Base-by-base conservation (phyloP, 2,888 invertebrate genomes). In the Galeruca laticollis region DNA sequence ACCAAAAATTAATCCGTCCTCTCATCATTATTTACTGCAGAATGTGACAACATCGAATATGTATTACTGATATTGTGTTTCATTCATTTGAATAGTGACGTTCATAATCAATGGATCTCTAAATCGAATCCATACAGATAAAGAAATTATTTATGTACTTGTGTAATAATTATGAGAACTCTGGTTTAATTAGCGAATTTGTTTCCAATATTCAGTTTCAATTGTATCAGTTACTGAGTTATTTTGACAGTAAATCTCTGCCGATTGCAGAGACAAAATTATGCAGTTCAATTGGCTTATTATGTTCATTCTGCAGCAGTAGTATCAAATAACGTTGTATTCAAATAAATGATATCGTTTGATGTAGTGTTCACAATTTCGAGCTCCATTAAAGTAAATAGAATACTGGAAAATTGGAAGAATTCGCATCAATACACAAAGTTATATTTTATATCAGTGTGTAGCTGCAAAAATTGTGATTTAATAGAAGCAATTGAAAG, bases 261-360 rank as follows among this genome's bases (percentile, higher is more conserved):
- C 37, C 52, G 33, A 35, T 33, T 60, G 47, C 51, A 60, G 35
- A n/a, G 31, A n/a, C 37, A 52, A 52, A 62, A 62, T 62, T 62
- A 62, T 52, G 18, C 37, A 62, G 26, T 62, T 52, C 52, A 52
- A 62, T 62, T 62, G 52, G 35, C 51, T 62, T 62, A 62, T 62
- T 62, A 40, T 62, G 35, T 52, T 40, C 37, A n/a, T 15, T 60
- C 26, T 15, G 18, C 47, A 18, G 18, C 18, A 47, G 18, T 47
- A 15, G 47, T 13, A 56, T 56, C 56, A 18, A 21, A 56, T 31
- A 35, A 15, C 10, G 31, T 33, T 26, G 21, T 56, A 49, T 60
- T 60, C 15, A 47, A 18, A 33, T 49, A 31, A 49, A 60, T 33
- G 47, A 49, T 15, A 21, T 60, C 13, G 40, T 60, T 60, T 21